Evolutionary conservation across 2,113 vertebrate genomes (phyloP), one percentile per base, ranked within the genome.

Genomic region (Rhadina sibilatrix): DNA sequence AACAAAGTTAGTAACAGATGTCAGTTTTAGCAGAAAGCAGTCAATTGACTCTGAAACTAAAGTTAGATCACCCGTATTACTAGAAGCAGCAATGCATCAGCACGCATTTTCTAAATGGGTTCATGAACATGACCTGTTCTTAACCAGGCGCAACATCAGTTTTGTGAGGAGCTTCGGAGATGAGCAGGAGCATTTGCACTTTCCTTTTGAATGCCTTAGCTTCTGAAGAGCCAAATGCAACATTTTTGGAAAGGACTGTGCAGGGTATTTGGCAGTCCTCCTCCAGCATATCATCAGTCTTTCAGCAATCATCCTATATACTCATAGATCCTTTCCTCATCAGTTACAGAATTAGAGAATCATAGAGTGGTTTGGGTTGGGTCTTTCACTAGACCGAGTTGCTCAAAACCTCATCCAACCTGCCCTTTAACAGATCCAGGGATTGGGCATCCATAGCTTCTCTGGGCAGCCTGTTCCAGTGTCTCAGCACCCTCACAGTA

Each of bases 101-200:
- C 53, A 68, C 0, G 0, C 10, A 5, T 88, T 93, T 90, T 63
- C 19, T 63, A 42, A 88, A 37, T 40, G 44, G 6, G 12, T 69
- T 87, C 15, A 12, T n/a, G 28, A 61, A 38, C 7, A 11, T 24
- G 11, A 46, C 30, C 40, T 83, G 31, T 49, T 63, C 46, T 42
- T 83, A 70, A 63, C 24, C 15, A 57, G 49, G 33, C 0, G 0
- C 1, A 6, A 5, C 1, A 3, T 38, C 0, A 0, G 22, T 77
- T 77, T 80, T 54, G 64, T 65, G 64, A 74, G 23, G 31, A 35
- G 23, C 27, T 66, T 77, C 3, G 44, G 59, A 50, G 71, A 19
- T 21, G 30, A 5, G 3, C 57, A 37, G 60, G 40, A 90, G 54
- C 30, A 77, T 38, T n/a, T 77, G 31, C 38, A 12, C 19, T 90